A percentile compares a stretch with the other conserved stretches of the same genome.
phyloP scores from a whole-genome alignment of 1,140 invertebrate genomes.

The Diorhabda sublineata region DNA sequence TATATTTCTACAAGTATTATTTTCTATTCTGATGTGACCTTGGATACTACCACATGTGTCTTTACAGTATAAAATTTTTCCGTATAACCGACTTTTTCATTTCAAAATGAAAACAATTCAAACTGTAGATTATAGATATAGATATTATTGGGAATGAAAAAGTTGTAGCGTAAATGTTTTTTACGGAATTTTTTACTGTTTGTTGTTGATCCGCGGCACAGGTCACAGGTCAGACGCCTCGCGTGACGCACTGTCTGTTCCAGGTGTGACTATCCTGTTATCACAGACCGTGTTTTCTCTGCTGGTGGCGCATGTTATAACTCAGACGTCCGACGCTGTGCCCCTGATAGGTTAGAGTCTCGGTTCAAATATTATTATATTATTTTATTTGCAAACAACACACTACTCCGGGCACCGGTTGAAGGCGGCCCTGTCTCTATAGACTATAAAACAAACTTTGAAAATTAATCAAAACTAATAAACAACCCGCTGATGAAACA shows the following conservation, averaged over 20 bases:
- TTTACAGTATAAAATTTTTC: too few species aligned
- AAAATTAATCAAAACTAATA: too few species aligned
- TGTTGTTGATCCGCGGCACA: slow-evolving; percentile 32
- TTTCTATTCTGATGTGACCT: too few species aligned
- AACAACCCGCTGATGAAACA: too few species aligned
- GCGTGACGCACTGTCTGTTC: slow-evolving; percentile 57
- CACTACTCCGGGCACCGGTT: slow-evolving; percentile 29
- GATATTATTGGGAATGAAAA: too few species aligned
- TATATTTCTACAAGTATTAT: too few species aligned
- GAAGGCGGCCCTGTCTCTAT: slow-evolving; percentile 18
- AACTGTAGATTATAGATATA: too few species aligned
- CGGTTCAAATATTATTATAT: slow-evolving; percentile 34
- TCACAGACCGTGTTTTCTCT: slow-evolving; percentile 99
- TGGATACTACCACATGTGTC: too few species aligned
- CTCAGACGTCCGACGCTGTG: slow-evolving; percentile 95
- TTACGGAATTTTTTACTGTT: not conserved
- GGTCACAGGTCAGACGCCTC: slow-evolving; percentile 43
- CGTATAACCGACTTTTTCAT: too few species aligned
- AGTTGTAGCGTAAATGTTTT: too few species aligned
- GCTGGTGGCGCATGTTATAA: slow-evolving; percentile 94
- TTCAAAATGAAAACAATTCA: too few species aligned
- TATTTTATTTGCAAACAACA: slow-evolving; percentile 37
- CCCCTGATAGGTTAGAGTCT: slow-evolving; percentile 86
- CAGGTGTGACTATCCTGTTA: slow-evolving; percentile 98
- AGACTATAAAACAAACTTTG: too few species aligned